Evolutionary conservation across 2,113 vertebrate species (phyloP).

Genomic region (Trematomus loennbergii): DNA sequence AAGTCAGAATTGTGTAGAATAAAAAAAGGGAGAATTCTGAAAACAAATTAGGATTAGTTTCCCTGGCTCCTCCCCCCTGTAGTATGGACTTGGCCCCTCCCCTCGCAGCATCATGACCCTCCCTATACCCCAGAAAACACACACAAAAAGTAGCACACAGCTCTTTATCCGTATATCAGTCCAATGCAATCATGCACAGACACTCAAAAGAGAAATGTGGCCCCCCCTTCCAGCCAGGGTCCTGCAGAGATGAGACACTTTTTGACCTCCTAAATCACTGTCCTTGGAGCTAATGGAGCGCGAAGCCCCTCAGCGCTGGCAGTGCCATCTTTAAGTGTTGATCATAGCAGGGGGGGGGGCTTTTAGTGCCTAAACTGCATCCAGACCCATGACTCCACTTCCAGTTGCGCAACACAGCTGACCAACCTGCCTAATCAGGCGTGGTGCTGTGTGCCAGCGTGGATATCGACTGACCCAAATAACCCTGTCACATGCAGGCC

Average conservation of each 20-base stretch:
- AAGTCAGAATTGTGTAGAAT: too few relatives aligned
- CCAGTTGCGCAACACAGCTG: constrained; percentile 70
- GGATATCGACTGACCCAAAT: constrained; percentile 80
- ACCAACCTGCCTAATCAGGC: constrained; percentile 80
- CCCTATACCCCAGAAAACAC: constrained; percentile 18
- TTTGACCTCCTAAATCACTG: constrained; percentile 65
- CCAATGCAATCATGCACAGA: not conserved
- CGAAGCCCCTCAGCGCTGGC: constrained; percentile 54
- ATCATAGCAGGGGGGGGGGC: constrained; percentile 18
- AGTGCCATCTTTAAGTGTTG: constrained; percentile 59
- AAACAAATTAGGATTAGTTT: too few relatives aligned
- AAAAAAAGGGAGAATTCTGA: too few relatives aligned
- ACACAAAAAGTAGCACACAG: constrained; percentile 23
- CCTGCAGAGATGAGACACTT: constrained; percentile 21
- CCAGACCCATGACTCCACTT: constrained; percentile 32
- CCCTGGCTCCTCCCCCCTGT: constrained; percentile 14
- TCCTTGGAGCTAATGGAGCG: constrained; percentile 65
- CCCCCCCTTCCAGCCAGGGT: not conserved
- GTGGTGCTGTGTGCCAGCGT: constrained; percentile 60
- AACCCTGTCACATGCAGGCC: constrained; percentile 62
- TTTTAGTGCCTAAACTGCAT: constrained; percentile 18
- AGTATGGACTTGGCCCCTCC: too few relatives aligned
- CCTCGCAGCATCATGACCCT: not conserved
- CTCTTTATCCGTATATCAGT: constrained; percentile 41
- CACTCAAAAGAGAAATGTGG: constrained; percentile 30